Percentiles rank a stretch among this genome's conserved stretches.
Evolutionary conservation across 1,140 invertebrate species (phyloP).

Genomic region (Drosophila novamexicana): DNA sequence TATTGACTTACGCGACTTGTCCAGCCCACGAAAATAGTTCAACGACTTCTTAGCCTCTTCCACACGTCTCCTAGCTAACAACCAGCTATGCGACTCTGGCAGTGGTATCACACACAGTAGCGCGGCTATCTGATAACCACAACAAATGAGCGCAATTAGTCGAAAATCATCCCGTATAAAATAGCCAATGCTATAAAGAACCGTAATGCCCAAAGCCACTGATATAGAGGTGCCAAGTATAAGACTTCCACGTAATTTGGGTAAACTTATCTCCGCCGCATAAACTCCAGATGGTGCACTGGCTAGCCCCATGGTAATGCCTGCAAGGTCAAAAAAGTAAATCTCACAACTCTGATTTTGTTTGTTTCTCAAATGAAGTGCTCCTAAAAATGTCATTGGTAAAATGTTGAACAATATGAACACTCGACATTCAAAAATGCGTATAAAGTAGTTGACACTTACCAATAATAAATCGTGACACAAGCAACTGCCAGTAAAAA

Average conservation of each 20-base stretch:
- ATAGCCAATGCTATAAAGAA: conserved; percentile 87
- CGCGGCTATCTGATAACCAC: conserved; percentile 86
- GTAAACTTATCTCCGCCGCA: conserved; percentile 86
- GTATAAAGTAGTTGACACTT: conserved; percentile 13
- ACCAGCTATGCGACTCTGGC: conserved; percentile 91
- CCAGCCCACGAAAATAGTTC: conserved; percentile 86
- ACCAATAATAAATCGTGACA: conserved; percentile 72
- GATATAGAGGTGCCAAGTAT: conserved; percentile 87
- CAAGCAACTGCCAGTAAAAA: conserved; percentile 70
- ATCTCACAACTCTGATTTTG: background rate
- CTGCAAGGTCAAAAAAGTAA: conserved; percentile 58
- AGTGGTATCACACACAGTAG: conserved; percentile 86
- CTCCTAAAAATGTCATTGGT: too few relatives aligned
- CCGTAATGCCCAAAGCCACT: conserved; percentile 86
- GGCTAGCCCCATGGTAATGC: conserved; percentile 87
- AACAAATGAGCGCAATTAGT: conserved; percentile 87
- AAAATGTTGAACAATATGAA: too few relatives aligned
- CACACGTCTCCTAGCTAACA: conserved; percentile 85
- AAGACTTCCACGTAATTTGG: conserved; percentile 86
- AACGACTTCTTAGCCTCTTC: conserved; percentile 86
- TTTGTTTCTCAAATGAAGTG: too few relatives aligned
- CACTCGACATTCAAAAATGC: background rate
- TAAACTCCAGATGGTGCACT: conserved; percentile 88
- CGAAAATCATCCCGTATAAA: conserved; percentile 87
- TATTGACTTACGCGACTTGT: conserved; percentile 65